Percentiles rank a stretch among this genome's conserved stretches.
phyloP scores from a whole-genome alignment of 2,797 vertebrate species.

The Halcyon smyrnensis region DNA sequence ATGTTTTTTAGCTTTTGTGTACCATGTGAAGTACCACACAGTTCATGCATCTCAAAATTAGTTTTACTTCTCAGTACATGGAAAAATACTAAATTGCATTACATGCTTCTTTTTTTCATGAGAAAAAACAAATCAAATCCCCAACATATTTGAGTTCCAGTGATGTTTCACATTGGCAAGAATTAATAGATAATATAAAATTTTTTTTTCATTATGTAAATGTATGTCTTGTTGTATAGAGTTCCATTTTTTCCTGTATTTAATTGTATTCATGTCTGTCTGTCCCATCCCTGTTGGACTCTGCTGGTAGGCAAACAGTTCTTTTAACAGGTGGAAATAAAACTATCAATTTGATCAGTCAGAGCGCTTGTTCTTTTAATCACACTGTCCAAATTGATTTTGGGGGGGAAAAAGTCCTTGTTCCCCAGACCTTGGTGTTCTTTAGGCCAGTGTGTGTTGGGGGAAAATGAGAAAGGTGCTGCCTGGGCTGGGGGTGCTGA shows the following conservation, averaged over 20 bases:
- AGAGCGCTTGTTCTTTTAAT: background rate
- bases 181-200: constrained; percentile 35
- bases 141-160: background rate
- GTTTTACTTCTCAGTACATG: background rate
- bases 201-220: constrained; percentile 22
- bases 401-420: fast-evolving
- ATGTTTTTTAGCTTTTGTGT: constrained; percentile 16
- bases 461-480: background rate
- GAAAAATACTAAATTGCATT: background rate
- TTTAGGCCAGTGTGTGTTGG: background rate
- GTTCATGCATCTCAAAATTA: constrained; percentile 3
- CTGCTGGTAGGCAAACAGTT: constrained; percentile 59
- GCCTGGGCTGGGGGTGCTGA: fast-evolving
- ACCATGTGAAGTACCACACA: constrained; percentile 27
- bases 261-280: constrained; percentile 64
- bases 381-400: fast-evolving
- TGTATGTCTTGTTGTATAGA: constrained; percentile 75
- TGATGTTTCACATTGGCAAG: constrained; percentile 18
- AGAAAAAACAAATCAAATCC: background rate
- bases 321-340: constrained; percentile 74
- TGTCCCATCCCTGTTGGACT: constrained; percentile 55
- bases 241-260: constrained; percentile 62
- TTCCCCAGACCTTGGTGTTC: too few relatives aligned
- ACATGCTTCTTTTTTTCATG: background rate
- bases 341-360: constrained; percentile 36